Conservation (phyloP, 1,140 invertebrate species). For the Semibalanus balanoides region DNA sequence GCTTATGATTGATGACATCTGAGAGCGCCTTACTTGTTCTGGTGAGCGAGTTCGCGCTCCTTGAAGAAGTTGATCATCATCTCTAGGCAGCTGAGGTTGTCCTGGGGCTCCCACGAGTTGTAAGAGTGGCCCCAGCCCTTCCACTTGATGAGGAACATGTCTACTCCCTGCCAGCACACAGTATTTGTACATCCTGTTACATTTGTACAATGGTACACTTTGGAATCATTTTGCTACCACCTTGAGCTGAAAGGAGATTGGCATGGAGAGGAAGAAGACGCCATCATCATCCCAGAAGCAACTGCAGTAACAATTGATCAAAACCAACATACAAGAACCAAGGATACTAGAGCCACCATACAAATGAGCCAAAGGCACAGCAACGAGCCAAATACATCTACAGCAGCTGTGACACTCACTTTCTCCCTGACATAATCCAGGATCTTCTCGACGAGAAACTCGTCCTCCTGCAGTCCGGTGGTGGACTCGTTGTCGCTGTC, state of each 20-base stretch:
- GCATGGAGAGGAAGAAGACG: no score
- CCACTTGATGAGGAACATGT: not conserved
- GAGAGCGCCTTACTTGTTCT: not conserved
- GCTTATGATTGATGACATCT: no score
- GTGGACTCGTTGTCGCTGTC: not conserved
- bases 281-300: no score
- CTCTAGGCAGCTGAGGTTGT: not conserved
- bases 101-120: not conserved
- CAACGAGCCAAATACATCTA: no score
- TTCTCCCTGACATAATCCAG: not conserved
- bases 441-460: not conserved
- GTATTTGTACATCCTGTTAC: not conserved
- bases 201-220: not conserved
- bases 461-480: not conserved
- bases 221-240: no score
- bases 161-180: not conserved
- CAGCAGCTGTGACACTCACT: not conserved
- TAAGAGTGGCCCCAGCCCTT: not conserved
- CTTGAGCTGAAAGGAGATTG: no score
- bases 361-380: no score
- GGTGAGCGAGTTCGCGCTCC: not conserved
- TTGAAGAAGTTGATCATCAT: conserved; percentile 1
- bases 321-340: no score
- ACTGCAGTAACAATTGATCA: no score
- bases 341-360: no score